Percentiles rank a stretch among this genome's conserved stretches.
Conservation (phyloP, 2,888 invertebrate genomes). For the Archaeoteleia sp. region DNA sequence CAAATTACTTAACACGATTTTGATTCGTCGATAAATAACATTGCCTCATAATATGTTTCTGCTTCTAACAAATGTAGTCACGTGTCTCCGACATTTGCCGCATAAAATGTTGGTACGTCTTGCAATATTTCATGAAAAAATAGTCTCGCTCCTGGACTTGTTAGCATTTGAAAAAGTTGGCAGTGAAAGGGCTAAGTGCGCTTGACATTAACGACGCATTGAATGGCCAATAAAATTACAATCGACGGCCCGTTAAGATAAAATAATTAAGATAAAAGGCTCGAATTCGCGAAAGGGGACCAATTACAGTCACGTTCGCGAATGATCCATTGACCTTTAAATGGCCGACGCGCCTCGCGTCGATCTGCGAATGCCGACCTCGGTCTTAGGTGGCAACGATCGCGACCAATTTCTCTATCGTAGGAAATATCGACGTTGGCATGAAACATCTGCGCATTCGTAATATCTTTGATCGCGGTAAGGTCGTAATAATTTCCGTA, state of each 20-base stretch:
- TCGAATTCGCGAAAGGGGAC: slow-evolving; percentile 39
- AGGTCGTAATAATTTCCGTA: slow-evolving; percentile 51
- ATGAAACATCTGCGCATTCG: slow-evolving; percentile 11
- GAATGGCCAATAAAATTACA: slow-evolving; percentile 36
- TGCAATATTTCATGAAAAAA: slow-evolving; percentile 40
- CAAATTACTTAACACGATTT: too few species aligned
- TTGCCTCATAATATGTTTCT: not conserved
- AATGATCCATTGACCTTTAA: slow-evolving; percentile 45
- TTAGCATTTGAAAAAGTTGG: slow-evolving; percentile 49
- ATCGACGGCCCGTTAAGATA: slow-evolving; percentile 19
- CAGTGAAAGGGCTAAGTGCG: slow-evolving; percentile 45
- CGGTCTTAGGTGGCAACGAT: slow-evolving; percentile 11
- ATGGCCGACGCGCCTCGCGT: slow-evolving; percentile 28
- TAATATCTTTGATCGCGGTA: slow-evolving; percentile 57
- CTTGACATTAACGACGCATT: slow-evolving; percentile 48
- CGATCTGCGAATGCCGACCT: slow-evolving; percentile 25
- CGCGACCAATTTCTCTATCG: slow-evolving; percentile 23
- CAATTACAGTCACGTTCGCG: slow-evolving; percentile 13
- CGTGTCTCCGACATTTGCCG: slow-evolving; percentile 32
- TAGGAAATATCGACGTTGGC: slow-evolving; percentile 12
- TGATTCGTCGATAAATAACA: not conserved
- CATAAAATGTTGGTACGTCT: slow-evolving; percentile 26
- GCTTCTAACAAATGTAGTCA: slow-evolving; percentile 28
- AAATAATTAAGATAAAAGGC: slow-evolving; percentile 22
- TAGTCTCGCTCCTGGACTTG: slow-evolving; percentile 42